phyloP scores from a whole-genome alignment of 30 jellyfish, hydroid and myxozoan species.

The Aurelia coerulea region DNA sequence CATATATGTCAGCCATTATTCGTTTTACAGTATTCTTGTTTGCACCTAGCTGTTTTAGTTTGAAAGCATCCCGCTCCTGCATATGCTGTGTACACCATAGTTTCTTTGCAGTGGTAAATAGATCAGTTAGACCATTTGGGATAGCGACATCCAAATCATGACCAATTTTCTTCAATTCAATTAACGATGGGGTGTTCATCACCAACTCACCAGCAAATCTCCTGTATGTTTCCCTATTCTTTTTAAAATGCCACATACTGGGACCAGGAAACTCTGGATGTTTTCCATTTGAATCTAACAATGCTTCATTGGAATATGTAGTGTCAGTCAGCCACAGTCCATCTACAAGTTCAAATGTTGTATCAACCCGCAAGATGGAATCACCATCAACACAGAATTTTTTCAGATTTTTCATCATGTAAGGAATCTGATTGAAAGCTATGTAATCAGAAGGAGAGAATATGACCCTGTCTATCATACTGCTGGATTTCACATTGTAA shows the following conservation, averaged over 20 bases:
- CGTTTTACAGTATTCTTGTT: slow-evolving; percentile 10
- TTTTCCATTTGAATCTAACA: slow-evolving; percentile 8
- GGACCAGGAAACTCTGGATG: slow-evolving; percentile 65
- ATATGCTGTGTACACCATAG: too few relatives aligned
- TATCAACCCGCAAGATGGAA: slow-evolving; percentile 18
- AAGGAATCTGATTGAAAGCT: background rate
- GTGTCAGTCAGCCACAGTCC: slow-evolving; percentile 39
- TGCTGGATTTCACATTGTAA: too few relatives aligned
- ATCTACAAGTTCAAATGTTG: slow-evolving; percentile 30
- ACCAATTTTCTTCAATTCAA: too few relatives aligned
- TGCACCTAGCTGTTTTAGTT: background rate
- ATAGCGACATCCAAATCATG: too few relatives aligned
- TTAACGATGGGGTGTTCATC: too few relatives aligned
- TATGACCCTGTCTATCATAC: too few relatives aligned
- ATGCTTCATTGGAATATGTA: slow-evolving; percentile 18
- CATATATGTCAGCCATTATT: slow-evolving; percentile 52
- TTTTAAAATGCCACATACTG: slow-evolving; percentile 32
- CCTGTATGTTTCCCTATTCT: slow-evolving; percentile 18
- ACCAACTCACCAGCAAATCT: slow-evolving; percentile 47
- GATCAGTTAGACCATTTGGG: too few relatives aligned
- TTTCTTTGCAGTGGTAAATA: too few relatives aligned
- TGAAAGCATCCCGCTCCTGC: too few relatives aligned
- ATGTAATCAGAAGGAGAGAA: background rate
- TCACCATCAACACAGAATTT: slow-evolving; percentile 14
- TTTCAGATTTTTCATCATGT: slow-evolving; percentile 3